Evolutionary conservation across 2,113 vertebrate genomes (phyloP), one percentile per base, ranked within the genome.

Genomic region (Crotalus helleri): DNA sequence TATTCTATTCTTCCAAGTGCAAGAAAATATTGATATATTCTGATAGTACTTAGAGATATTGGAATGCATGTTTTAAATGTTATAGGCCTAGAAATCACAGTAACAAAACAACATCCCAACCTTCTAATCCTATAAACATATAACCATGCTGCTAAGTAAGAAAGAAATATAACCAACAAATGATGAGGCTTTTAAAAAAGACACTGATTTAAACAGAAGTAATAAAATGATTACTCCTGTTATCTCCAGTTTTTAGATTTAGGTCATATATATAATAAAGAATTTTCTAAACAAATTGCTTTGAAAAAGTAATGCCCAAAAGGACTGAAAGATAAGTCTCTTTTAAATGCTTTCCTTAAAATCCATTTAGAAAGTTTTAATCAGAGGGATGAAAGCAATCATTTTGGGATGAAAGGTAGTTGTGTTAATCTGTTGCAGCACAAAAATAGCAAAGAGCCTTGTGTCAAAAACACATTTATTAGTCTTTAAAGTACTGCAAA

Each of bases 241-340:
- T 33, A 81, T 81, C 11, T 81, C 61, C 33, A 7, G 26, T 91
- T 86, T 91, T 87, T 24, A 81, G 86, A 54, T 86, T 58, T 57
- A 93, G 69, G n/a, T 92, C 3, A 13, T 9, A 64, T 9, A 64
- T 74, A 93, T 90, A 29, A 44, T 0, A 0, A 90, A 86, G 44
- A 49, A 53, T 61, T 87, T 86, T 46, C 55, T 81, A 49, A 91
- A 85, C 94, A 1, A 23, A 29, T 51, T 29, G 49, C 59, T 89
- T 92, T 88, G 33, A 64, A 81, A 7, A 69, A 89, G 93, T 0
- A 1, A 93, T 44, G 33, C 95, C 87, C 51, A 94, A 96, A 95
- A 93, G 81, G 13, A 0, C 0, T 6, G 54, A 49, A 29, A 49
- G 51, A 89, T 53, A 55, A 92, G 46, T 61, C 5, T 69, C 59